Evolutionary conservation across 37 sponge, comb jelly and placozoan genomes (phyloP), one percentile per base, ranked within the genome.

Genomic region (Cladorhizidae sp.): DNA sequence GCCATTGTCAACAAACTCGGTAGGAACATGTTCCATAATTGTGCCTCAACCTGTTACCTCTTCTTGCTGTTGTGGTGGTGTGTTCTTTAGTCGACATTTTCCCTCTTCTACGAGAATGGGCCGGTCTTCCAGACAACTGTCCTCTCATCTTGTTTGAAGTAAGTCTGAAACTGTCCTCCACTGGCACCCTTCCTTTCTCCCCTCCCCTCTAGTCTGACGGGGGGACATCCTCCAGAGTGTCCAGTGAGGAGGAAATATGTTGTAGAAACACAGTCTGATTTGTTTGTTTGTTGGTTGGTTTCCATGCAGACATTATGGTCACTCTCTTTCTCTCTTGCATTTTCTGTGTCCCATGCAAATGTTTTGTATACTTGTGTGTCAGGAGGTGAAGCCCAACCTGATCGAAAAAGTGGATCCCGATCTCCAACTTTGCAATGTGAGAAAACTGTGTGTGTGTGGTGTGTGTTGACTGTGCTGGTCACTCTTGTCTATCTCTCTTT

Each of bases 331-430:
- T 41, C 29, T n/a, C 21, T 74, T 22, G 2, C 36, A 3, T 52
- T 28, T n/a, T n/a, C n/a, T n/a, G n/a, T n/a, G n/a, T n/a, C n/a
- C n/a, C n/a, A n/a, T n/a, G n/a, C n/a, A n/a, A n/a, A n/a, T n/a
- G n/a, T n/a, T n/a, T n/a, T n/a, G n/a, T n/a, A n/a, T n/a, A n/a
- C n/a, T n/a, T n/a, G 41, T n/a, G 0, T 61, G 31, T 36, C 65
- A 93, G 93, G 93, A 93, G 32, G 87, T 93, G 63, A 93, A 83
- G 49, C 91, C 91, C 2, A 93, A 86, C 64, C 82, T 82, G 76
- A 59, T 89, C 1, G 93, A 93, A 45, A 71, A 67, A 49, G 85
- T 89, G 54, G 76, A 86, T 50, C 83, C 87, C 32, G 32, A 78
- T 8, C 3, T 52, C 18, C 57, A 61, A 21, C 65, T 89, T 14